phyloP scores from a whole-genome alignment of 2,797 vertebrate species.

The Emydoidea blandingii region DNA sequence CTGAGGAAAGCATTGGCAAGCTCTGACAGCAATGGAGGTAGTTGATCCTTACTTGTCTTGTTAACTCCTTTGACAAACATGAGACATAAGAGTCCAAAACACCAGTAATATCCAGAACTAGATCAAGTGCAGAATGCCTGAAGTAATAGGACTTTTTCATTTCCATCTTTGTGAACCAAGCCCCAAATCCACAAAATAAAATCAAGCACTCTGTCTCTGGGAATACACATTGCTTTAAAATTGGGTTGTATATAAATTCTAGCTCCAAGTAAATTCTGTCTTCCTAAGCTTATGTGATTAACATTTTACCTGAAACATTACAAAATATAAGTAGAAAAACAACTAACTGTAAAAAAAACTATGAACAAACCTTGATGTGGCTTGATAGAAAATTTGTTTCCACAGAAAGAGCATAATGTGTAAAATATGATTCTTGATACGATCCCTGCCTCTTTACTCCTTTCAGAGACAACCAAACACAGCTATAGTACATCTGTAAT shows the following conservation, averaged over 20 bases:
- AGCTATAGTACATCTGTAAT: constrained; percentile 4
- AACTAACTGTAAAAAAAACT: background rate
- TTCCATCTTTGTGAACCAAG: background rate
- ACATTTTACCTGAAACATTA: background rate
- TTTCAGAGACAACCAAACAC: background rate
- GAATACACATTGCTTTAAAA: background rate
- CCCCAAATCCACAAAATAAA: background rate
- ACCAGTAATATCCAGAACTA: background rate
- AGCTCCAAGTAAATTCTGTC: background rate
- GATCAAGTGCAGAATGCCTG: background rate
- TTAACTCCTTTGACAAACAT: background rate
- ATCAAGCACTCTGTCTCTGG: background rate
- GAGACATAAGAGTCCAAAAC: background rate
- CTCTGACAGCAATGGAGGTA: background rate
- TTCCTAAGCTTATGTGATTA: background rate
- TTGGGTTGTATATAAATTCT: background rate
- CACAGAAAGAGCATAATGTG: background rate
- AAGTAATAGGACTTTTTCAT: background rate
- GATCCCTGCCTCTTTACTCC: background rate
- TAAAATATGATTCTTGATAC: background rate
- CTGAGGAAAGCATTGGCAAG: background rate
- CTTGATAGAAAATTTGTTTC: background rate
- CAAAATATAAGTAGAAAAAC: background rate
- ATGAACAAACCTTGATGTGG: background rate
- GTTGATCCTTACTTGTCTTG: background rate